Evolutionary conservation across 2,113 vertebrate genomes (phyloP), one percentile per base, ranked within the genome.

Genomic region (Thoracochromis brauschi): DNA sequence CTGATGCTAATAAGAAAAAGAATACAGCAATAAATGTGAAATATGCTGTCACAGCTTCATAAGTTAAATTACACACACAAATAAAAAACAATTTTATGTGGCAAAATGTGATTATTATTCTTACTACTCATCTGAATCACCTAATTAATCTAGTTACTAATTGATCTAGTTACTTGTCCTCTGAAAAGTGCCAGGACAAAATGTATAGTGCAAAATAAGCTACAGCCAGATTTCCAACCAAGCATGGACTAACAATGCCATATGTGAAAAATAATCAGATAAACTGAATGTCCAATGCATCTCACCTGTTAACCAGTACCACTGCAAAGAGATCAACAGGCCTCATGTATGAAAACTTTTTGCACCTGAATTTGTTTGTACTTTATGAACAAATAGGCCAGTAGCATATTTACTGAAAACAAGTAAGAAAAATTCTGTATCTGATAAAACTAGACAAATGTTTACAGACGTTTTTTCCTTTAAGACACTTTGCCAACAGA

Each of bases 151-250:
- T 58, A 29, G 55, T 58, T 58, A 58, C 26, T 1, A 55, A 26
- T 57, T 57, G 24, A 58, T 29, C 26, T 2, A 31, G 55, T 58
- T 2, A 58, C 13, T 2, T 58, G 55, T 31, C 26, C 8, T 58
- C 55, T 9, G 5, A 58, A 58, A 58, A 58, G 55, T 58, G 26
- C 14, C 8, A 0, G 1, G 8, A 0, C 53, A 55, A 55, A 55
- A 17, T 31, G 0, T 31, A 58, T 9, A 4, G 14, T 58, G 31
- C 26, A 58, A 58, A 58, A 58, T 31, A 17, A 6, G 26, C 14
- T 58, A 16, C 14, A 58, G 26, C 0, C 26, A 58, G 26, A 31
- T 58, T 58, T 31, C 14, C 14, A 58, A 17, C 26, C 26, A 58
- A 4, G 57, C 57, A 6, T 31, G 26, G 26, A 60, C 57, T 60